Percentiles rank a stretch among this genome's conserved stretches.
These are phyloP conservation scores for Eugnorisma glareosa DNA, from an alignment of 2,888 invertebrate genomes.

Conservation along the genomic window DNA sequence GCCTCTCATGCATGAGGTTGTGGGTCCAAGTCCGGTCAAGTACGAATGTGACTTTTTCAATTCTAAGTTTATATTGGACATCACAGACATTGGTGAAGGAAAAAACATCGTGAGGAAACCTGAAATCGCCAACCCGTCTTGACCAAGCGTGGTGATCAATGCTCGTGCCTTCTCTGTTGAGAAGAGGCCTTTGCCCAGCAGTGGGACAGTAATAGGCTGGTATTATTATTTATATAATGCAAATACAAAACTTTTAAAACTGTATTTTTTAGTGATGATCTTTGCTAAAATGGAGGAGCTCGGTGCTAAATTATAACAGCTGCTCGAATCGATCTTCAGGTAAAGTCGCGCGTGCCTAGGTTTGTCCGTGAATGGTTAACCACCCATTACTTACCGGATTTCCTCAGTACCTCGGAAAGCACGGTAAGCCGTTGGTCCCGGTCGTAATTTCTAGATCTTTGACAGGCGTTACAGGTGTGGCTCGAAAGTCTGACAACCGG, in stretches of 20 bases:
- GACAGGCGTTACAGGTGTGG: background rate
- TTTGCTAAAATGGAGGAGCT: background rate
- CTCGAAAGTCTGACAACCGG: background rate
- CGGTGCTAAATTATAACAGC: background rate
- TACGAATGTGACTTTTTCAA: too few relatives aligned
- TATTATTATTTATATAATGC: too few relatives aligned
- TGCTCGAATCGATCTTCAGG: background rate
- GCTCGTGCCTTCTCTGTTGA: too few relatives aligned
- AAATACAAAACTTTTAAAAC: background rate
- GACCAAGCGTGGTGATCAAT: too few relatives aligned
- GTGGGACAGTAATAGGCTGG: too few relatives aligned
- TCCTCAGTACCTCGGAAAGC: background rate
- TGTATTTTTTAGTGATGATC: background rate
- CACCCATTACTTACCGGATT: background rate
- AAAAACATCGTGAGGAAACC: too few relatives aligned
- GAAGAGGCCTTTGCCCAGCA: too few relatives aligned
- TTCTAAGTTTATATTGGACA: too few relatives aligned
- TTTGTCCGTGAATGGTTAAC: background rate
- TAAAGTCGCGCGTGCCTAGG: background rate
- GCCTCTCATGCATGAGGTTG: too few relatives aligned
- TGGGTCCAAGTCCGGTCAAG: too few relatives aligned
- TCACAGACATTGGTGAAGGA: too few relatives aligned
- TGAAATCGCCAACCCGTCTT: too few relatives aligned
- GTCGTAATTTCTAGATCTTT: background rate
- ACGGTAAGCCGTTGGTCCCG: background rate